A percentile compares a stretch with the other conserved stretches of the same genome.
Conservation (phyloP, 1,140 invertebrate species). For the Cecropterus lyciades region DNA sequence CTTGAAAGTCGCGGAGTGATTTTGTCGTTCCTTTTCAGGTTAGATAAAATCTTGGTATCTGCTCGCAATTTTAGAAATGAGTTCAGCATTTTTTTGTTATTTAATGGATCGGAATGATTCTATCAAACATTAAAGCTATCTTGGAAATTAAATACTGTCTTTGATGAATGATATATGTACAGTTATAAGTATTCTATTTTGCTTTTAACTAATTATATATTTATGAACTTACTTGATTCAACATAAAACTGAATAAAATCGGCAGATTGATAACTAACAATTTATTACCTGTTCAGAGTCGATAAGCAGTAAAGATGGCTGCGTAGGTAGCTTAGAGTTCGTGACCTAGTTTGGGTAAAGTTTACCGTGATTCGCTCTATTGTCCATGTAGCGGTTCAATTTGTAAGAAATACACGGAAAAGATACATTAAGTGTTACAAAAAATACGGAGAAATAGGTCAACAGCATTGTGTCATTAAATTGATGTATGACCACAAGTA, state of each 20-base stretch:
- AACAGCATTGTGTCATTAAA: neutral
- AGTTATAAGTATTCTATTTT: too few species aligned
- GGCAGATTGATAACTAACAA: neutral
- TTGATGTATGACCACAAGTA: neutral
- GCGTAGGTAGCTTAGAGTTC: conserved; percentile 22
- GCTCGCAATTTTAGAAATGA: conserved; percentile 18
- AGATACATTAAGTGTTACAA: conserved; percentile 7
- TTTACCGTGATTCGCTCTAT: conserved; percentile 29
- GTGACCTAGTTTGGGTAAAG: conserved; percentile 27
- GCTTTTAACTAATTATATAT: too few species aligned
- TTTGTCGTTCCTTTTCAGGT: conserved; percentile 26
- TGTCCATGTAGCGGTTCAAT: conserved; percentile 29
- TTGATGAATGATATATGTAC: neutral
- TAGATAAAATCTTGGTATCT: conserved; percentile 7
- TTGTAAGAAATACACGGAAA: conserved; percentile 24
- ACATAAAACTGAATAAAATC: neutral
- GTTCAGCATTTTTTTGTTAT: conserved; percentile 9
- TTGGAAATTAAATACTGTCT: neutral
- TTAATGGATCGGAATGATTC: neutral
- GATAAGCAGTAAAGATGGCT: conserved; percentile 26
- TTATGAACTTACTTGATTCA: too few species aligned
- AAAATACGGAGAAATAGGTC: neutral
- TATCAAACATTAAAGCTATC: too few species aligned
- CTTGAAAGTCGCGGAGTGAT: conserved; percentile 17
- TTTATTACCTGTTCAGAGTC: conserved; percentile 20